These are phyloP conservation scores for Esox lucius DNA, from an alignment of 2,797 vertebrate genomes.

Conservation along the genomic window DNA sequence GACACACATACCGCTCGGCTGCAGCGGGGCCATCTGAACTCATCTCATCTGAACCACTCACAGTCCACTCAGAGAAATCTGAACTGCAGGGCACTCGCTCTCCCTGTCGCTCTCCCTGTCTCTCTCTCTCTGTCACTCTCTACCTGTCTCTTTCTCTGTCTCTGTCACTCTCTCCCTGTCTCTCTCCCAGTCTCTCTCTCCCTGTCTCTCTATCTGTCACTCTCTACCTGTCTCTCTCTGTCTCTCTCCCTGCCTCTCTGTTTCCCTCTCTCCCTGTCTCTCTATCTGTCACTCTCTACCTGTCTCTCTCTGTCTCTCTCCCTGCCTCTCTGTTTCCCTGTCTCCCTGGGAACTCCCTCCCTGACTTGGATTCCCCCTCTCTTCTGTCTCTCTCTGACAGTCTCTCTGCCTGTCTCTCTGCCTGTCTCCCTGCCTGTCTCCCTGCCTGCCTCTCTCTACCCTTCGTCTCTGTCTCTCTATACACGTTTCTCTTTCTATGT, in stretches of 20 bases:
- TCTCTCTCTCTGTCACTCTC: conserved; percentile 4
- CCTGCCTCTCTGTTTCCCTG: too few species aligned
- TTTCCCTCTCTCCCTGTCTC: not conserved
- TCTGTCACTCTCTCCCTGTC: too few species aligned
- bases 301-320: too few species aligned
- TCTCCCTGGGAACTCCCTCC: too few species aligned
- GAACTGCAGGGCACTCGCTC: conserved; percentile 28
- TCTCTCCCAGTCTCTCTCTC: too few species aligned
- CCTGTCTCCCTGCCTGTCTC: not conserved
- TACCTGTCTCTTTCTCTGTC: too few species aligned
- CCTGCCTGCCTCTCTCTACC: too few species aligned
- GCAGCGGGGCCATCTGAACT: conserved; percentile 25
- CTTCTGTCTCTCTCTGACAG: not conserved
- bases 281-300: too few species aligned
- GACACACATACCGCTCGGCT: conserved; percentile 44
- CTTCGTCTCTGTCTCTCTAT: too few species aligned
- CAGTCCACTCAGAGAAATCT: conserved; percentile 39
- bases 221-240: not conserved
- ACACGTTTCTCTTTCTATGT: not conserved
- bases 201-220: too few species aligned
- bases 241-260: conserved; percentile 12
- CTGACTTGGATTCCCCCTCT: too few species aligned
- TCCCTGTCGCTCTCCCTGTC: conserved; percentile 10
- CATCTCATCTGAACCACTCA: conserved; percentile 34
- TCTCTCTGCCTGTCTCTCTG: not conserved